phyloP scores from a whole-genome alignment of 2,113 vertebrate species.

The Plotosus lineatus region DNA sequence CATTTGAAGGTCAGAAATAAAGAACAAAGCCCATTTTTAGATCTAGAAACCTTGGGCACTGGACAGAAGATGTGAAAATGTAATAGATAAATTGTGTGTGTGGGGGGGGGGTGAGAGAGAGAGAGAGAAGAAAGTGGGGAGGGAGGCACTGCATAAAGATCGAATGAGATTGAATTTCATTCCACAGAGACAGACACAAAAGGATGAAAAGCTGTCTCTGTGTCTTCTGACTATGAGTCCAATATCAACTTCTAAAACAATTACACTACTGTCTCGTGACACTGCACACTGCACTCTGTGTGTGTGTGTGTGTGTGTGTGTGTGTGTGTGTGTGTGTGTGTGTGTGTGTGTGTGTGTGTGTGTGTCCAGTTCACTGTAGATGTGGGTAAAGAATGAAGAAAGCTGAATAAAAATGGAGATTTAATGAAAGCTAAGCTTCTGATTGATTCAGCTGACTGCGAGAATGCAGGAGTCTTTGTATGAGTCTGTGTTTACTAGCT shows the following conservation, averaged over 20 bases:
- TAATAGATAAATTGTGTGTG: conserved; percentile 37
- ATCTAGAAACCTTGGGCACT: conserved; percentile 41
- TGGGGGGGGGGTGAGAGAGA: conserved; percentile 36
- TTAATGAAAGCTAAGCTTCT: conserved; percentile 65
- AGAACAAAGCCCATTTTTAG: conserved; percentile 41
- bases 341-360: not conserved
- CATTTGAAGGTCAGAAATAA: conserved; percentile 54
- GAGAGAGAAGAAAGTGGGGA: conserved; percentile 42
- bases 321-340: not conserved
- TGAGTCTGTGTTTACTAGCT: conserved; percentile 15
- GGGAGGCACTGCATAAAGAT: conserved; percentile 9
- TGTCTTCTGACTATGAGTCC: conserved; percentile 39
- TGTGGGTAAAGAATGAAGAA: conserved; percentile 12
- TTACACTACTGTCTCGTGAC: not conserved
- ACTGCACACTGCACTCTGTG: not conserved
- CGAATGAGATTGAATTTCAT: conserved; percentile 32
- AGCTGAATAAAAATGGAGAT: conserved; percentile 61
- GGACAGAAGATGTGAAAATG: conserved; percentile 38
- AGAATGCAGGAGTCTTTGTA: conserved; percentile 13
- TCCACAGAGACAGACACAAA: conserved; percentile 51
- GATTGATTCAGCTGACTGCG: conserved; percentile 62
- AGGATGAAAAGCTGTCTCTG: conserved; percentile 60
- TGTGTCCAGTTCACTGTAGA: not conserved
- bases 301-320: conserved; percentile 7
- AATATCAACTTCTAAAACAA: conserved; percentile 9